Conservation (phyloP, 2,797 vertebrate species). For the Rhinogobio ventralis region DNA sequence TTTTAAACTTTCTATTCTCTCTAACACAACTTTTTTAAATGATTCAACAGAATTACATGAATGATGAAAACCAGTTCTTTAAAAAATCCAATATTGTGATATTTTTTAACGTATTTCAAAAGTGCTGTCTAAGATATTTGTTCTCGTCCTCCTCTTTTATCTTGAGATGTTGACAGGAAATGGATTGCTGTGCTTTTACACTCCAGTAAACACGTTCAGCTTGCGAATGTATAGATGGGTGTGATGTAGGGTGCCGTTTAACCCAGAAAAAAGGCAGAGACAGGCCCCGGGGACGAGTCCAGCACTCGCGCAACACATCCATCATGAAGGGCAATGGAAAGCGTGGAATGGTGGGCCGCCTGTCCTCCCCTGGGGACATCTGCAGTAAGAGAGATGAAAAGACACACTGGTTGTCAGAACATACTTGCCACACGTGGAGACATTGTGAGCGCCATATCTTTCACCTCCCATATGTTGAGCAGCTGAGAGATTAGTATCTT, state of each 20-base stretch:
- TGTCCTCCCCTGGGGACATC: slow-evolving; percentile 61
- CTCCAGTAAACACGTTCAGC: slow-evolving; percentile 72
- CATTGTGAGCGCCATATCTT: neutral
- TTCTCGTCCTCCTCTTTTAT: slow-evolving; percentile 35
- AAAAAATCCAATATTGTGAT: slow-evolving; percentile 34
- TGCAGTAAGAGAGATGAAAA: slow-evolving; percentile 27
- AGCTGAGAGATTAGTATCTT: slow-evolving; percentile 2
- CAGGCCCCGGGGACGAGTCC: slow-evolving; percentile 64
- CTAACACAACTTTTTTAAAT: neutral
- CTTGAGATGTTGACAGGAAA: slow-evolving; percentile 71
- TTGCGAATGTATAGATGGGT: slow-evolving; percentile 76
- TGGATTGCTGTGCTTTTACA: slow-evolving; percentile 69
- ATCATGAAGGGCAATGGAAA: slow-evolving; percentile 79
- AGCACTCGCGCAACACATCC: slow-evolving; percentile 74
- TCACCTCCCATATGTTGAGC: neutral
- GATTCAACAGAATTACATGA: neutral
- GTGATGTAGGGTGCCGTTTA: slow-evolving; percentile 78
- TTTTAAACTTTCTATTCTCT: neutral
- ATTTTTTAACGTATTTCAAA: slow-evolving; percentile 60
- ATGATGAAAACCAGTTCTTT: slow-evolving; percentile 20
- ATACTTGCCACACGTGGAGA: slow-evolving; percentile 28
- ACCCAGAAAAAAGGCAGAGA: slow-evolving; percentile 75
- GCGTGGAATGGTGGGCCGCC: slow-evolving; percentile 69
- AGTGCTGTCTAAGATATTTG: slow-evolving; percentile 52
- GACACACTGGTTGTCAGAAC: slow-evolving; percentile 44